phyloP scores from a whole-genome alignment of 1,140 invertebrate species.

The Drosophila santomea region DNA sequence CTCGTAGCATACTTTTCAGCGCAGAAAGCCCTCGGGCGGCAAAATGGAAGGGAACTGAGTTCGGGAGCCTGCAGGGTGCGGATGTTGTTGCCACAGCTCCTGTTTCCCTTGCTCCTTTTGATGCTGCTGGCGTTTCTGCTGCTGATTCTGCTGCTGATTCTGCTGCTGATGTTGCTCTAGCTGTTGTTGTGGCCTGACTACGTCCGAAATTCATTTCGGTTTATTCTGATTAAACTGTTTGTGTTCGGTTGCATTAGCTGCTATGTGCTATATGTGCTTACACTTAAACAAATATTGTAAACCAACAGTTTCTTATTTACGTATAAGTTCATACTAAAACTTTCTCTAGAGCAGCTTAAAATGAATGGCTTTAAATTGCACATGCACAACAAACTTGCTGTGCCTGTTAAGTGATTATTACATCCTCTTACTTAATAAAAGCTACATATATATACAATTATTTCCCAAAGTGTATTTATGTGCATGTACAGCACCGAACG shows the following conservation, averaged over 20 bases:
- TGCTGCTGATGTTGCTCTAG: slow-evolving; percentile 5
- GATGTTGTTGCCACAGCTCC: slow-evolving; percentile 22
- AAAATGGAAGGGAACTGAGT: slow-evolving; percentile 8
- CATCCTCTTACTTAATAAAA: not conserved
- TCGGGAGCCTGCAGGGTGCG: slow-evolving; percentile 25
- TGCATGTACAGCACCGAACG: slow-evolving; percentile 15
- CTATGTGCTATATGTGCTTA: slow-evolving; percentile 20
- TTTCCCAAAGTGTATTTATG: slow-evolving; percentile 33
- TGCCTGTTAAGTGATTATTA: no score
- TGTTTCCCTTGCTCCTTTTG: not conserved
- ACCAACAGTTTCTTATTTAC: not conserved
- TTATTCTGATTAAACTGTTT: slow-evolving; percentile 83
- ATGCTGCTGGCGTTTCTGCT: not conserved
- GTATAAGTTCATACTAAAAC: not conserved
- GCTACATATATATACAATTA: not conserved
- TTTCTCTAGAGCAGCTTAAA: no score
- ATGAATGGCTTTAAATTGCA: no score
- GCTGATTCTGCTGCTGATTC: not conserved
- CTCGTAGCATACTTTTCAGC: slow-evolving; percentile 74
- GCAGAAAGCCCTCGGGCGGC: slow-evolving; percentile 63
- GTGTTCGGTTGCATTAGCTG: slow-evolving; percentile 78
- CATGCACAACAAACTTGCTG: no score
- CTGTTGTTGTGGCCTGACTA: slow-evolving; percentile 34
- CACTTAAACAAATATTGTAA: slow-evolving; percentile 4
- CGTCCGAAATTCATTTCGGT: slow-evolving; percentile 75